A percentile compares a stretch with the other conserved stretches of the same genome.
phyloP scores from a whole-genome alignment of 2,797 vertebrate species.

The Halcyon chelicuti region DNA sequence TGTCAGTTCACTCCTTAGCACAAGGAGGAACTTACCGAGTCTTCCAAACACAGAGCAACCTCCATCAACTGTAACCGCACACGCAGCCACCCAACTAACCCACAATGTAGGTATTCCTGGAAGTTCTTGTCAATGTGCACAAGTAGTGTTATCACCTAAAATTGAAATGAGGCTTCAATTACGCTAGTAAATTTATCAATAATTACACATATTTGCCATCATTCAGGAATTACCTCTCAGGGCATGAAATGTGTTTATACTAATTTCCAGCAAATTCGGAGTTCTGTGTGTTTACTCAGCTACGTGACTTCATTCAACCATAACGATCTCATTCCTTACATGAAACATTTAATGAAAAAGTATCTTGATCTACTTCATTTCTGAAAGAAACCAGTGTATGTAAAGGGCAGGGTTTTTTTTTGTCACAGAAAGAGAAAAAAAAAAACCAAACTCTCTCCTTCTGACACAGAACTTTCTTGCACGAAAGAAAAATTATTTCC shows the following conservation, averaged over 20 bases:
- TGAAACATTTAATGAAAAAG: background rate
- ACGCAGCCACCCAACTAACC: background rate
- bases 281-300: background rate
- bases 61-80: background rate
- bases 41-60: background rate
- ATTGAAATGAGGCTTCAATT: slow-evolving; percentile 31
- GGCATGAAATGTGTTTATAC: slow-evolving; percentile 38
- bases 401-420: background rate
- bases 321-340: background rate
- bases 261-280: background rate
- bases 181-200: slow-evolving; percentile 41
- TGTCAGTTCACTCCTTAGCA: background rate
- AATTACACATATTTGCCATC: slow-evolving; percentile 38
- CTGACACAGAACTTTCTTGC: background rate
- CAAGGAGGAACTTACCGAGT: background rate
- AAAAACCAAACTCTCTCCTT: background rate
- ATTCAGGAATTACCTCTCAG: slow-evolving; percentile 29
- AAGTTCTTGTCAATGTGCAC: background rate
- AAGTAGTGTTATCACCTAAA: background rate
- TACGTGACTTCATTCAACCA: background rate
- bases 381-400: background rate
- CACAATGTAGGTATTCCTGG: background rate
- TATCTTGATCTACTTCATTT: background rate
- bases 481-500: background rate
- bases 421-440: background rate